These are phyloP conservation scores for cattle (Bos taurus) DNA, from an alignment of 2,113 vertebrate genomes.

Conservation along the genomic window DNA sequence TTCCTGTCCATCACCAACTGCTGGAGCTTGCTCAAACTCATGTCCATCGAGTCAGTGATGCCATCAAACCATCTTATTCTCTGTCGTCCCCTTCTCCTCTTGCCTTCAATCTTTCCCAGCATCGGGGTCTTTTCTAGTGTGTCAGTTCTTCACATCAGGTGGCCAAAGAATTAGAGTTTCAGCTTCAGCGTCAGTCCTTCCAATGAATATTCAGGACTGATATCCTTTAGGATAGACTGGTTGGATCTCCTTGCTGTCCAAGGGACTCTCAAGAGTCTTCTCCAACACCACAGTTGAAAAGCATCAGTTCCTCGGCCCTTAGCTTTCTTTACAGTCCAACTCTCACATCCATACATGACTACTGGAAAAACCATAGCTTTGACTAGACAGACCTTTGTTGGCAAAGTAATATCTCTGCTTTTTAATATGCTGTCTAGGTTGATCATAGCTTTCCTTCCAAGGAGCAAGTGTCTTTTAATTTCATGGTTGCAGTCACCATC, in stretches of 20 bases:
- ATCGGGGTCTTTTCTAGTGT: neutral
- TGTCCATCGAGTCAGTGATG: neutral
- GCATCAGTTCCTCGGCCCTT: neutral
- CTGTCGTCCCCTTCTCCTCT: neutral
- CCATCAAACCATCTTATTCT: neutral
- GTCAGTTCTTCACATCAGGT: neutral
- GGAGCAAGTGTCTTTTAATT: neutral
- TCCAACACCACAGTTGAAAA: neutral
- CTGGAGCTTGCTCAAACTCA: neutral
- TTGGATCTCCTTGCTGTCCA: neutral
- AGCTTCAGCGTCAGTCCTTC: neutral
- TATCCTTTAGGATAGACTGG: neutral
- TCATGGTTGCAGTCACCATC: neutral
- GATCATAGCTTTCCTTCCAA: neutral
- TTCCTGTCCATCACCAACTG: neutral
- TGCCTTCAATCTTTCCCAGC: neutral
- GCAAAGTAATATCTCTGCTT: neutral
- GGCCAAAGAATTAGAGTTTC: neutral
- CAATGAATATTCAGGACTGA: neutral
- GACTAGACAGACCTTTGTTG: neutral
- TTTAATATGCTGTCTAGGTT: neutral
- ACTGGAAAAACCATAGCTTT: neutral
- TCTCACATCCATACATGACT: neutral
- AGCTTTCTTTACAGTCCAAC: neutral
- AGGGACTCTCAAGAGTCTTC: neutral